Evolutionary conservation across 2,888 invertebrate species (phyloP), one percentile per base, ranked within the genome.

Genomic region (Papilio protenor): DNA sequence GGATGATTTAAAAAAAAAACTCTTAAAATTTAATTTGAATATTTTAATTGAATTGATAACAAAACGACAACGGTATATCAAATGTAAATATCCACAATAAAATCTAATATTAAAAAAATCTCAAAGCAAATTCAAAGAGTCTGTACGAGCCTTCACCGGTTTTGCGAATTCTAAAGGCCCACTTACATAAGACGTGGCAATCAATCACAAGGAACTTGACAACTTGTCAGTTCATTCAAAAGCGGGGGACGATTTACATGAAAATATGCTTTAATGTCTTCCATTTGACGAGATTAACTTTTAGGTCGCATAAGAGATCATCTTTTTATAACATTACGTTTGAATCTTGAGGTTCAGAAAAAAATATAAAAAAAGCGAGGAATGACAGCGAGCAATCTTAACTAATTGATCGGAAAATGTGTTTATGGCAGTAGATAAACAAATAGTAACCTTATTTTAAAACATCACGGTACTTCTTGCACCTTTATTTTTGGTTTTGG

Each of bases 211-310:
- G 77, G 49, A 77, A 77, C 77, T 74, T 77, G 77, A 77, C 77
- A 77, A 77, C 77, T 77, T 77, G 77, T 77, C 77, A 77, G 73
- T 73, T 49, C 59, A 74, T 74, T 74, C 74, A 77, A 77, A 77
- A 74, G 74, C 49, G 45, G 27, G 73, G 73, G 49, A 77, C 77
- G 77, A 77, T 77, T 77, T 77, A 77, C 77, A 77, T 73, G 77
- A 77, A 77, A 77, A 77, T 77, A 77, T 70, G 77, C 77, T 77
- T 77, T 77, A 77, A 77, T 74, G 73, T 77, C 74, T 73, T 69
- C 77, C 74, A 77, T 77, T 74, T 59, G 69, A 23, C 69, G 77
- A 74, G 77, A 74, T 77, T 77, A 77, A 77, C 77, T 77, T 77
- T 77, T 74, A 70, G 73, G 70, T 77, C 49, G 74, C 27, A 73